phyloP scores from a whole-genome alignment of 2,797 vertebrate species.

The Helarctos malayanus region DNA sequence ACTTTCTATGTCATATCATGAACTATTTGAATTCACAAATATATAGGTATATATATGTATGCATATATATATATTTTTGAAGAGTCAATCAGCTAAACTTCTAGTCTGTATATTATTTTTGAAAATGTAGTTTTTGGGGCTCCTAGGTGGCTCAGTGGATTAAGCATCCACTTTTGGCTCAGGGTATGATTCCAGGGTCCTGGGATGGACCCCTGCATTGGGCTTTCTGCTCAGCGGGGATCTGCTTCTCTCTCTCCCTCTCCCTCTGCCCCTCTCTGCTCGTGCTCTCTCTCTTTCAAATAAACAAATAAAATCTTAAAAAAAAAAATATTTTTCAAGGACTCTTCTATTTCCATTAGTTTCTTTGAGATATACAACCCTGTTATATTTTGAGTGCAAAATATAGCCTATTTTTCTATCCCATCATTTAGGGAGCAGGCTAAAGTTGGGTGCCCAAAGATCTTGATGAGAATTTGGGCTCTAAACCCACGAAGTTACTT shows the following conservation, averaged over 20 bases:
- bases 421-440: neutral
- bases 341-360: neutral
- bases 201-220: fast-evolving
- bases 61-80: neutral
- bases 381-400: neutral
- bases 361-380: neutral
- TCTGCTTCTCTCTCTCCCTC: neutral
- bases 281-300: neutral
- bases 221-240: no score
- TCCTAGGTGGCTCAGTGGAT: no score
- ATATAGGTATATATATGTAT: no score
- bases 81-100: neutral
- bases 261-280: neutral
- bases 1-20: neutral
- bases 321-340: neutral
- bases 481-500: neutral
- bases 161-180: neutral
- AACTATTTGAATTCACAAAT: neutral
- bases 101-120: neutral
- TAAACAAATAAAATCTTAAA: neutral
- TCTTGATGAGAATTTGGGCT: neutral
- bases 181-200: no score
- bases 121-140: neutral
- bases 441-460: neutral
- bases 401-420: neutral